Conservation (phyloP, 2,797 vertebrate species). For the Anolis apletophallus region DNA sequence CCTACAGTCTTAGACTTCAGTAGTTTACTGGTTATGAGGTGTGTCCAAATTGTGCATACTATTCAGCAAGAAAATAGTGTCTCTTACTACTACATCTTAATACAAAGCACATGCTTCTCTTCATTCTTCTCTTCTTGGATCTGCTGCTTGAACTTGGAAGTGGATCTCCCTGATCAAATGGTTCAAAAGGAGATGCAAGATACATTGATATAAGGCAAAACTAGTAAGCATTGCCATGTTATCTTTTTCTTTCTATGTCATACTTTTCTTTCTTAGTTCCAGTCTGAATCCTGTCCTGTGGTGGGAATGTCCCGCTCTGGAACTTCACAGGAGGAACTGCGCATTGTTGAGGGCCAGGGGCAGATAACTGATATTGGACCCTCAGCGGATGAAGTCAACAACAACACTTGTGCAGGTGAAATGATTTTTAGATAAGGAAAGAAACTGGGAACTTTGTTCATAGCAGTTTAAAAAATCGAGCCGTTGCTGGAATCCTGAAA, state of each 20-base stretch:
- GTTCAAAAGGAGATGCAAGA: not conserved
- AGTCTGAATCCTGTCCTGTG: constrained; percentile 87
- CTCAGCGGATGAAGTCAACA: constrained; percentile 96
- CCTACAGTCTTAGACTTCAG: not conserved
- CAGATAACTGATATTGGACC: constrained; percentile 86
- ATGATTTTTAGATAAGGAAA: too few relatives aligned
- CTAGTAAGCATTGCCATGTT: not conserved
- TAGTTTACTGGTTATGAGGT: not conserved
- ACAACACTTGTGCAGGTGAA: constrained; percentile 93
- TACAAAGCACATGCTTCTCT: not conserved
- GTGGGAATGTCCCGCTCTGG: constrained; percentile 87
- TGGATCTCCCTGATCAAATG: not conserved
- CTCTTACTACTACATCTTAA: not conserved
- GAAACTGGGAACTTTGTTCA: not conserved
- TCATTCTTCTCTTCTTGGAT: not conserved
- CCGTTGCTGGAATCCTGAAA: not conserved
- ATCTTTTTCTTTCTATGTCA: not conserved
- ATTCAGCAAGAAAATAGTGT: not conserved
- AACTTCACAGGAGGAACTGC: constrained; percentile 93
- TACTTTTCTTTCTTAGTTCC: constrained; percentile 82
- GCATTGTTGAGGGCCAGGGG: constrained; percentile 94
- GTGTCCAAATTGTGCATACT: not conserved
- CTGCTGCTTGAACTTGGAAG: not conserved
- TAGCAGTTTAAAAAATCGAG: not conserved
- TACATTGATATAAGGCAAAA: not conserved